Conservation (phyloP, 2,888 invertebrate species). For the Clitarchus hookeri region DNA sequence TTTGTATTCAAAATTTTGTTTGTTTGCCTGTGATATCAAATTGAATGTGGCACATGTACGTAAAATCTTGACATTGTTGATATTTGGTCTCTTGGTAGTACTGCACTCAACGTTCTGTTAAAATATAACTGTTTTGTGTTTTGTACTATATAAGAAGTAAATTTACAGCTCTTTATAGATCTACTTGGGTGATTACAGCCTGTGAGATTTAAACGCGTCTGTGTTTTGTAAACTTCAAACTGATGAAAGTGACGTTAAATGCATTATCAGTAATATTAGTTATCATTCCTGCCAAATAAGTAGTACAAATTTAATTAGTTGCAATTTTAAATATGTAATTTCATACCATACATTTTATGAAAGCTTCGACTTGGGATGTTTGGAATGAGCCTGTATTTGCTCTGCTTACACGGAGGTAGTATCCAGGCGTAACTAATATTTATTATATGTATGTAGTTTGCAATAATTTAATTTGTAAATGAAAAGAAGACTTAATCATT, state of each 20-base stretch:
- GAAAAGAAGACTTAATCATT: neutral
- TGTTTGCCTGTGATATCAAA: too few species aligned
- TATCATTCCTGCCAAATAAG: neutral
- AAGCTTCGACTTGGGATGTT: neutral
- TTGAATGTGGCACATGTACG: too few species aligned
- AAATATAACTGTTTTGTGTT: neutral
- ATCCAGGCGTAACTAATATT: neutral
- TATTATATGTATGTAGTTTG: neutral
- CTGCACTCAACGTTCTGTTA: too few species aligned
- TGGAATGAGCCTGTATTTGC: neutral
- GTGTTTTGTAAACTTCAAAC: neutral
- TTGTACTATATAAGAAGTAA: neutral
- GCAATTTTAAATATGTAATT: neutral
- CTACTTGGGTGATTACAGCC: neutral
- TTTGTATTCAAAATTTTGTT: too few species aligned
- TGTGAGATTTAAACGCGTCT: neutral
- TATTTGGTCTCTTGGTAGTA: too few species aligned
- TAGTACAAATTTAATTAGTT: slow-evolving; percentile 1
- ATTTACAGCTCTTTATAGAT: neutral
- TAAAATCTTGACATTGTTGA: too few species aligned
- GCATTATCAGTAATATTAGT: neutral
- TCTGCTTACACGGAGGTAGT: neutral
- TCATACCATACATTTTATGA: neutral
- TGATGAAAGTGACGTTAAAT: neutral
- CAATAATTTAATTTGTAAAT: neutral